Evolutionary conservation across 2,888 invertebrate genomes (phyloP).

Genomic region (Pemphredon lugubris): DNA sequence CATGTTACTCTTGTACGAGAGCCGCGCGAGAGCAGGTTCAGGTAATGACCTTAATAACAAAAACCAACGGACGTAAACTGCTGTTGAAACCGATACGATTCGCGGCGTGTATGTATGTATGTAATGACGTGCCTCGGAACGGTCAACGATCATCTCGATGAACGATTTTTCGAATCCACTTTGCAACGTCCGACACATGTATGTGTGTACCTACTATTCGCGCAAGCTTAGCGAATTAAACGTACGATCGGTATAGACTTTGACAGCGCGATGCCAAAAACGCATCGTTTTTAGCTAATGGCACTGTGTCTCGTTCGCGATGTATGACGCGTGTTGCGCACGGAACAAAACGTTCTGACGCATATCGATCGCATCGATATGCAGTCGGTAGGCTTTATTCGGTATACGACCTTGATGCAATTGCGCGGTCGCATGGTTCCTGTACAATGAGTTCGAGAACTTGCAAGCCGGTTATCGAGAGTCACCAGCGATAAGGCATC

Average conservation of each 20-base stretch:
- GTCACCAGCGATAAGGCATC: conserved; percentile 55
- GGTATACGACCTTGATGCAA: conserved; percentile 52
- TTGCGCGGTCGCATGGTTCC: conserved; percentile 46
- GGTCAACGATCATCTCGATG: too few relatives aligned
- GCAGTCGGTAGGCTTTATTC: conserved; percentile 48
- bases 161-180: too few relatives aligned
- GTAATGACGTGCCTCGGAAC: too few relatives aligned
- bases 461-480: conserved; percentile 48
- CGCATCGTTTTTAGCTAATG: too few relatives aligned
- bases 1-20: conserved; percentile 25
- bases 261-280: too few relatives aligned
- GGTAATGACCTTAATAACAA: conserved; percentile 58
- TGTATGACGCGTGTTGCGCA: not conserved
- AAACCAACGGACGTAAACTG: conserved; percentile 50
- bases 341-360: conserved; percentile 6
- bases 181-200: too few relatives aligned
- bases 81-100: conserved; percentile 36
- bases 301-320: too few relatives aligned
- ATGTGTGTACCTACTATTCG: too few relatives aligned
- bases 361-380: conserved; percentile 38
- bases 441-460: conserved; percentile 54
- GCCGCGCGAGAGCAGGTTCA: conserved; percentile 45
- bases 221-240: too few relatives aligned
- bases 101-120: conserved; percentile 3
- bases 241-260: too few relatives aligned